Conservation (phyloP, 1,140 invertebrate genomes). For the Brachionus rotundiformis region DNA sequence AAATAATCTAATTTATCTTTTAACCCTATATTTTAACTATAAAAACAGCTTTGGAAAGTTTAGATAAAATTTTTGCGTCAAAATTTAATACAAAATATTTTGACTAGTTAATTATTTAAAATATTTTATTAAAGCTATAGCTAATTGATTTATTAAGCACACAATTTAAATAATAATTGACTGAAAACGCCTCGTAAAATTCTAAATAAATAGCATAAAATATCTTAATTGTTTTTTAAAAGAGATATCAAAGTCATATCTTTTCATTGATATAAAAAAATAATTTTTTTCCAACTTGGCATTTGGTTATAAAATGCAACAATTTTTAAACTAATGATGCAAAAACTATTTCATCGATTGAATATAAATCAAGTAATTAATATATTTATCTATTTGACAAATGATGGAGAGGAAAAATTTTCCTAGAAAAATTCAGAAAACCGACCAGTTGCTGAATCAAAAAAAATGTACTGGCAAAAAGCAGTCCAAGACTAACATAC, state of each 20-base stretch:
- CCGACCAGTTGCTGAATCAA: not conserved
- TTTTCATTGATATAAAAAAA: not conserved
- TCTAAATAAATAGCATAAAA: not conserved
- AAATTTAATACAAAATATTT: too few relatives aligned
- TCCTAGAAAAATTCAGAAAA: not conserved
- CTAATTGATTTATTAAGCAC: too few relatives aligned
- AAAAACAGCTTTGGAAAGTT: too few relatives aligned
- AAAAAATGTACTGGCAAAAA: not conserved
- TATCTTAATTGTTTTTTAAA: conserved; percentile 12
- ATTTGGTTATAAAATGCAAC: not conserved
- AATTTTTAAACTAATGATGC: not conserved
- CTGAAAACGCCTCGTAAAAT: not conserved
- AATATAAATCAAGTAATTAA: not conserved
- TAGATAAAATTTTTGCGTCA: too few relatives aligned
- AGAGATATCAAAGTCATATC: not conserved
- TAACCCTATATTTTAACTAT: too few relatives aligned
- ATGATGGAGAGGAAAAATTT: not conserved
- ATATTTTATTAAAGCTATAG: too few relatives aligned
- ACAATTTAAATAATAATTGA: not conserved
- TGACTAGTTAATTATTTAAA: too few relatives aligned
- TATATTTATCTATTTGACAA: not conserved
- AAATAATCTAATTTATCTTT: too few relatives aligned
- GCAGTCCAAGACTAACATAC: not conserved
- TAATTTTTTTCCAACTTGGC: not conserved
- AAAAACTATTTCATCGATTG: not conserved